phyloP scores from a whole-genome alignment of 1,140 invertebrate species.

The Heliothis virescens region DNA sequence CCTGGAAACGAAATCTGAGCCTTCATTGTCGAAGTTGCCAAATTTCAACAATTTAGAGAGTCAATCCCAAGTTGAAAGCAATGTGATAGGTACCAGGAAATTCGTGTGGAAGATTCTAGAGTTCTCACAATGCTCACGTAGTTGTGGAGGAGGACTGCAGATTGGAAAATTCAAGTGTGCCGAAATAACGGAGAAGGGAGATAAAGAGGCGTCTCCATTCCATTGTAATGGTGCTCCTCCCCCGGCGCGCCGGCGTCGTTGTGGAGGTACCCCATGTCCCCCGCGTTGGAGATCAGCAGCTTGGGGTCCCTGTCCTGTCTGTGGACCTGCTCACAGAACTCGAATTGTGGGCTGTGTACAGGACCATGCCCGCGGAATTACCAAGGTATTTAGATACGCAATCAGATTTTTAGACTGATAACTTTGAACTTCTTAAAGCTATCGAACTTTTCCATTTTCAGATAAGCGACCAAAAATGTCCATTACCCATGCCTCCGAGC shows the following conservation, averaged over 20 bases:
- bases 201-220: slow-evolving; percentile 73
- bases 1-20: slow-evolving; percentile 65
- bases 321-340: slow-evolving; percentile 80
- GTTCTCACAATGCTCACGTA: slow-evolving; percentile 91
- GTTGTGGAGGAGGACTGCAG: slow-evolving; percentile 93
- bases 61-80: slow-evolving; percentile 74
- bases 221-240: slow-evolving; percentile 75
- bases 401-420: not conserved
- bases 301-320: slow-evolving; percentile 84
- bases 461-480: slow-evolving; percentile 83
- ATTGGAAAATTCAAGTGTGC: slow-evolving; percentile 81
- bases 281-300: slow-evolving; percentile 81
- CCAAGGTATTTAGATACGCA: slow-evolving; percentile 64
- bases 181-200: slow-evolving; percentile 68
- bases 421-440: not conserved
- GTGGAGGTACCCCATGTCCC: slow-evolving; percentile 76
- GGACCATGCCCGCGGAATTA: slow-evolving; percentile 80
- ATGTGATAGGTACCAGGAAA: slow-evolving; percentile 86
- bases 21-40: slow-evolving; percentile 66
- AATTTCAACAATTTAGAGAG: slow-evolving; percentile 69
- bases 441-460: slow-evolving; percentile 56
- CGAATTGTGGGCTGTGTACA: slow-evolving; percentile 82
- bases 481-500: slow-evolving; percentile 78
- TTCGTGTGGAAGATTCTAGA: slow-evolving; percentile 93
- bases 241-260: slow-evolving; percentile 68